Evolutionary conservation across 2,797 vertebrate species (phyloP).

Genomic region (Pampus argenteus): DNA sequence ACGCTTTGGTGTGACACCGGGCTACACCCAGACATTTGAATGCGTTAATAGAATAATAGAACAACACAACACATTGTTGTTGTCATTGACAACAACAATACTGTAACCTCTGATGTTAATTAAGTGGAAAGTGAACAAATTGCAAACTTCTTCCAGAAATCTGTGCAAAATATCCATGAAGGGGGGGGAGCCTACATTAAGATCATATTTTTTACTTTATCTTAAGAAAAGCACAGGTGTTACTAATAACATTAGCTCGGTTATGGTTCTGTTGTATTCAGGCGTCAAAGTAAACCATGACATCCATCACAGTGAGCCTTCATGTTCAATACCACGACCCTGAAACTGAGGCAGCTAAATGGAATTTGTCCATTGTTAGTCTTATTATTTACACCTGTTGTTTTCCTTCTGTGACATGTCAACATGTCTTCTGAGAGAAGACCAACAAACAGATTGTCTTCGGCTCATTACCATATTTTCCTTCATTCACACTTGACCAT

Average conservation of each 20-base stretch:
- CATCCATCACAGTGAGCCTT: not conserved
- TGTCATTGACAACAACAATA: not conserved
- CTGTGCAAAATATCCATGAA: not conserved
- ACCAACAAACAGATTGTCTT: not conserved
- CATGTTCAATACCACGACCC: not conserved
- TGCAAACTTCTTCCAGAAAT: not conserved
- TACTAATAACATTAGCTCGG: not conserved
- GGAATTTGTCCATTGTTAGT: slow-evolving; percentile 2
- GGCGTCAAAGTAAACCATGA: not conserved
- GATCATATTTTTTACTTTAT: not conserved
- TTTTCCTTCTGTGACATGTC: not conserved
- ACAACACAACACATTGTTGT: no score
- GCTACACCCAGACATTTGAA: not conserved
- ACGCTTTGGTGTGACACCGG: no score
- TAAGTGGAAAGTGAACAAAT: slow-evolving; percentile 6
- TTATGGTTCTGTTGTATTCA: not conserved
- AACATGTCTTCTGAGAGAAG: not conserved
- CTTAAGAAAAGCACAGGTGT: not conserved
- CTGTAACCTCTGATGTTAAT: not conserved
- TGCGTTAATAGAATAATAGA: no score
- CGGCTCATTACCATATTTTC: not conserved
- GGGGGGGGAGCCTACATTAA: not conserved
- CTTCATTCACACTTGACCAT: not conserved
- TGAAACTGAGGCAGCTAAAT: not conserved
- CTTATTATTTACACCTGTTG: not conserved